These are phyloP conservation scores for Nematostella vectensis DNA, from an alignment of 92 coral and sea anemone species.

Conservation along the genomic window DNA sequence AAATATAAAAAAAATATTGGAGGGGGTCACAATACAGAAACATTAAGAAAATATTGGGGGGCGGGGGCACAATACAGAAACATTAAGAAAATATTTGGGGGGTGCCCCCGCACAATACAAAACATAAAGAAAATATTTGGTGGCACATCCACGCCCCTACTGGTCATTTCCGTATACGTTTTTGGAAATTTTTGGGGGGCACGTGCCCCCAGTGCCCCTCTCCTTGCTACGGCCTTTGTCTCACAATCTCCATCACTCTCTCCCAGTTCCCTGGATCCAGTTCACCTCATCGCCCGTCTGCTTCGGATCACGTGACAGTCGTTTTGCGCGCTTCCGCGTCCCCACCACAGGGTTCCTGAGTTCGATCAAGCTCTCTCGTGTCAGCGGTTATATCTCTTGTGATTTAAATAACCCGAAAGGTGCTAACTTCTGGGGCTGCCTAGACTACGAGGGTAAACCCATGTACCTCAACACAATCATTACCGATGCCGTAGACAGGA, in stretches of 20 bases:
- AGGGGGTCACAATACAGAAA: too few relatives aligned
- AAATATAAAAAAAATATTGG: too few relatives aligned
- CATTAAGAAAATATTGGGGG: too few relatives aligned
- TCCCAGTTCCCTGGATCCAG: conserved; percentile 7
- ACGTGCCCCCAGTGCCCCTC: not conserved
- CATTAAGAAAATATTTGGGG: too few relatives aligned
- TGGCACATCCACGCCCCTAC: too few relatives aligned
- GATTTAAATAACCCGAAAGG: conserved; percentile 6
- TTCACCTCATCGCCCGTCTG: conserved; percentile 10
- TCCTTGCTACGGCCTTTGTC: not conserved
- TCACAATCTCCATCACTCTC: not conserved
- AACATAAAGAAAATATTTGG: too few relatives aligned
- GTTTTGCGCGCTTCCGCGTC: conserved; percentile 3
- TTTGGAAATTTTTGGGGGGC: too few relatives aligned
- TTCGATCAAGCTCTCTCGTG: conserved; percentile 10
- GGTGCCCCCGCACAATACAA: too few relatives aligned
- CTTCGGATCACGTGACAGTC: conserved; percentile 5
- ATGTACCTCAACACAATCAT: conserved; percentile 1
- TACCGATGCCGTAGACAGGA: not conserved
- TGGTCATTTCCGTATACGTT: too few relatives aligned
- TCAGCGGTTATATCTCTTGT: conserved; percentile 7
- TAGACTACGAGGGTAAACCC: not conserved
- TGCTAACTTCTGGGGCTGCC: conserved; percentile 21
- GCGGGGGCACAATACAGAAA: too few relatives aligned
- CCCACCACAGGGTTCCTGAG: not conserved